Percentiles rank a stretch among this genome's conserved stretches.
phyloP scores from a whole-genome alignment of 2,797 vertebrate species.

The Mus caroli region DNA sequence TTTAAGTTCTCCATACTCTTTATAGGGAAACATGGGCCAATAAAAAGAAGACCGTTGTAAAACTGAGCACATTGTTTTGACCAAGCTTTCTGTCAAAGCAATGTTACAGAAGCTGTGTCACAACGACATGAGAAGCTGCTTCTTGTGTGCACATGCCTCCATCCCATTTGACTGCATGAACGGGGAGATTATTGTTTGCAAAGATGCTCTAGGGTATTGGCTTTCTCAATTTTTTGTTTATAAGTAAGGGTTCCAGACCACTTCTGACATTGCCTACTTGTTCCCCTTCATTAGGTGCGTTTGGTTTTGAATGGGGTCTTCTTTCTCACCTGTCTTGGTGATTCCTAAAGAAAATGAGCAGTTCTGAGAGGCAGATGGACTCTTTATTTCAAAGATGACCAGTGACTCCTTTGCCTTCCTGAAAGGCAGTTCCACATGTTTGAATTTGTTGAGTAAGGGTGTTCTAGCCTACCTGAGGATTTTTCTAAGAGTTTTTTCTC shows the following conservation, averaged over 20 bases:
- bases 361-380: conserved; percentile 24
- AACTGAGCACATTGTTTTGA: conserved; percentile 52
- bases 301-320: conserved; percentile 78
- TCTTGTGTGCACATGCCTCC: conserved; percentile 65
- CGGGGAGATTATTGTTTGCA: conserved; percentile 69
- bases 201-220: conserved; percentile 8
- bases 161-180: conserved; percentile 56
- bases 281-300: conserved; percentile 77
- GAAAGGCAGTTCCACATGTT: conserved; percentile 37
- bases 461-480: not conserved
- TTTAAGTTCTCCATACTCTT: conserved; percentile 73
- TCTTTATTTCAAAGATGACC: conserved; percentile 66
- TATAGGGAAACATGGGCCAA: conserved; percentile 51
- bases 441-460: conserved; percentile 34
- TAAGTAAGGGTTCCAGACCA: conserved; percentile 71
- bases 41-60: conserved; percentile 66
- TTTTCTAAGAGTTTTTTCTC: conserved; percentile 23
- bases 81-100: conserved; percentile 76
- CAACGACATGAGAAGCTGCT: conserved; percentile 64
- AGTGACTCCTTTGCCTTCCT: not conserved
- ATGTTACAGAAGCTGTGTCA: conserved; percentile 74
- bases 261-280: conserved; percentile 73
- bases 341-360: conserved; percentile 81
- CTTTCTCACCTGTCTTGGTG: conserved; percentile 78
- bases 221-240: conserved; percentile 73